Evolutionary conservation across 2,888 invertebrate genomes (phyloP), one percentile per base, ranked within the genome.

Genomic region (Andricus quercusramuli): DNA sequence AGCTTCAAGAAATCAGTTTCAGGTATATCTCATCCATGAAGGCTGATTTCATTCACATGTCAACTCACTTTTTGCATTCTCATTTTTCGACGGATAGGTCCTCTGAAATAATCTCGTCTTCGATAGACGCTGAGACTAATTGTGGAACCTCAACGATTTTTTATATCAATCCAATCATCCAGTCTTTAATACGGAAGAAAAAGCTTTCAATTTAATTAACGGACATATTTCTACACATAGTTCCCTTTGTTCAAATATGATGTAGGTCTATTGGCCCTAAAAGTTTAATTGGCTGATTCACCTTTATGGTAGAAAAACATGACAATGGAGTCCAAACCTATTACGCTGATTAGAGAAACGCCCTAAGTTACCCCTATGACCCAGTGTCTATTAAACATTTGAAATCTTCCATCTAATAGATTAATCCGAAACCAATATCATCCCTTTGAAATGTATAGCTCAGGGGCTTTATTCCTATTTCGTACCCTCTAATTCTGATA

Each of bases 31-130:
- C 56, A 15, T 22, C 56, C 74, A 37, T 37, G n/a, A 32, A 56
- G 74, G 37, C 59, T 74, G 56, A 74, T 74, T 74, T 15, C 74
- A 74, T 74, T 74, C 74, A 74, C 74, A 74, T 56, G 56, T 74
- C 74, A 37, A n/a, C 74, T 74, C 47, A 29, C 51, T 56, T 74
- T 37, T 74, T 51, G 20, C 29, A 47, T 32, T 59, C n/a, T 59
- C 22, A 4, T 56, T 62, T 62, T 62, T 62, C 5, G 15, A 62
- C 9, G 29, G 32, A 74, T 9, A 74, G 51, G 29, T 32, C 51
- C 44, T 32, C 32, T 29, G 4, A 51, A 20, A 56, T 74, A 56
- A 74, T 74, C 25, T 47, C 47, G 22, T 17, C 44, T 17, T 25
- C n/a, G 5, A 29, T 32, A 13, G 47, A 47, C 22, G 47, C 68